A percentile compares a stretch with the other conserved stretches of the same genome.
phyloP scores from a whole-genome alignment of 2,113 vertebrate species.

The Ophthalmolycus amberensis region DNA sequence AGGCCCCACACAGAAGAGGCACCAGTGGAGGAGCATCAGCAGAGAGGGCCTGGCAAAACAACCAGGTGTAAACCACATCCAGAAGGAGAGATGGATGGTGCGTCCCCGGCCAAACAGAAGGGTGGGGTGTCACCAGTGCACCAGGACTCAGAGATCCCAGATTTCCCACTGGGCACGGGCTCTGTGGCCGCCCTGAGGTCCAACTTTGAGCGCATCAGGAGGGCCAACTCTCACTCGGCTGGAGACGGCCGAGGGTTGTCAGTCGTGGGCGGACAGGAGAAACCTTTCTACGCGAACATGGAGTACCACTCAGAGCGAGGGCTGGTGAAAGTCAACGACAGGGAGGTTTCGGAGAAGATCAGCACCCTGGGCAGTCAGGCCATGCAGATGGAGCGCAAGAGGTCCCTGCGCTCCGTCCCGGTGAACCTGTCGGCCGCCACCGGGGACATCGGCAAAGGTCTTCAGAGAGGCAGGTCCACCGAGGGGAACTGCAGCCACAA shows the following conservation, averaged over 20 bases:
- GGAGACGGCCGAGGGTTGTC: slow-evolving; percentile 76
- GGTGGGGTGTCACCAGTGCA: slow-evolving; percentile 62
- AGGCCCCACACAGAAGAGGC: slow-evolving; percentile 63
- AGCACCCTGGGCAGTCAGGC: slow-evolving; percentile 92
- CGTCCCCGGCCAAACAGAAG: slow-evolving; percentile 71
- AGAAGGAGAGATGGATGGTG: slow-evolving; percentile 74
- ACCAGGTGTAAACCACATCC: slow-evolving; percentile 76
- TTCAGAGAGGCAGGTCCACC: slow-evolving; percentile 84
- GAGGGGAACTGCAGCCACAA: slow-evolving; percentile 88
- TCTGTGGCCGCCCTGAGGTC: slow-evolving; percentile 93
- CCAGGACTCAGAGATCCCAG: slow-evolving; percentile 56
- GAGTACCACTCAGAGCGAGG: slow-evolving; percentile 95
- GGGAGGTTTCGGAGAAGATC: slow-evolving; percentile 93
- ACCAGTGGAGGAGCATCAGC: slow-evolving; percentile 68
- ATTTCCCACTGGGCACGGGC: slow-evolving; percentile 78
- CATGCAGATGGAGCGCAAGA: slow-evolving; percentile 94
- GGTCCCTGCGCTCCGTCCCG: slow-evolving; percentile 84
- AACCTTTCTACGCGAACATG: slow-evolving; percentile 92
- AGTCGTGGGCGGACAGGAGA: slow-evolving; percentile 67
- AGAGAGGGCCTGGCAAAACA: slow-evolving; percentile 72
- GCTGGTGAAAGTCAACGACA: slow-evolving; percentile 92
- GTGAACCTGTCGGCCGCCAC: slow-evolving; percentile 80
- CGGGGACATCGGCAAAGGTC: slow-evolving; percentile 76
- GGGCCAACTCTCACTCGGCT: slow-evolving; percentile 84
- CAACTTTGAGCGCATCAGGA: slow-evolving; percentile 92